Percentiles rank a stretch among this genome's conserved stretches.
phyloP scores from a whole-genome alignment of 1,140 invertebrate species.

The Linepithema humile region DNA sequence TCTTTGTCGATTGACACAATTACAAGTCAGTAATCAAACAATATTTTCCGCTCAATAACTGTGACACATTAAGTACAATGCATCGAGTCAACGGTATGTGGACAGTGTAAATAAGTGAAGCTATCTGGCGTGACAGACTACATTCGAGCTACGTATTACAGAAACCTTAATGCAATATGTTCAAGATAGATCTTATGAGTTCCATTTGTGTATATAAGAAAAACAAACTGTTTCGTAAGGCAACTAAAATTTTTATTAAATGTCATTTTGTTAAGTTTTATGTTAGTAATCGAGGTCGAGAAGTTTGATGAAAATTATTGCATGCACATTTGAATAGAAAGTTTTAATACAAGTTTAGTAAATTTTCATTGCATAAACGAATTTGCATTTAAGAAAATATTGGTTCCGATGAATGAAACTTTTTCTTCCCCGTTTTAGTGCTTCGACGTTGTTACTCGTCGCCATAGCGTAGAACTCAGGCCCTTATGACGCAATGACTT shows the following conservation, averaged over 20 bases:
- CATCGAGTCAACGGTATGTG: not conserved
- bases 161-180: not conserved
- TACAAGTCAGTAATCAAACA: not conserved
- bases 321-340: not conserved
- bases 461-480: not conserved
- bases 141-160: not conserved
- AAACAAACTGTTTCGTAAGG: not conserved
- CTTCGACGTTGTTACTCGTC: slow-evolving; percentile 44
- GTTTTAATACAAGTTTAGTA: not conserved
- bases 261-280: not conserved
- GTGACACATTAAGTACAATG: not conserved
- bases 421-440: slow-evolving; percentile 1
- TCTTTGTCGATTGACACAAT: not conserved
- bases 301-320: slow-evolving; percentile 14
- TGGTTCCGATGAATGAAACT: slow-evolving; percentile 26
- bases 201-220: not conserved
- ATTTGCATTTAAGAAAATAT: slow-evolving; percentile 31
- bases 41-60: not conserved
- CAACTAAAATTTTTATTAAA: not conserved
- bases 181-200: slow-evolving; percentile 6
- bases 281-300: not conserved
- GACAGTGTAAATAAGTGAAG: slow-evolving; percentile 12
- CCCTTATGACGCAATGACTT: slow-evolving; percentile 71
- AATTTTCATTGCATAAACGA: slow-evolving; percentile 6
- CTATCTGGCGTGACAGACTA: slow-evolving; percentile 4